phyloP scores from a whole-genome alignment of 2,113 vertebrate species.

The Callipepla californica region DNA sequence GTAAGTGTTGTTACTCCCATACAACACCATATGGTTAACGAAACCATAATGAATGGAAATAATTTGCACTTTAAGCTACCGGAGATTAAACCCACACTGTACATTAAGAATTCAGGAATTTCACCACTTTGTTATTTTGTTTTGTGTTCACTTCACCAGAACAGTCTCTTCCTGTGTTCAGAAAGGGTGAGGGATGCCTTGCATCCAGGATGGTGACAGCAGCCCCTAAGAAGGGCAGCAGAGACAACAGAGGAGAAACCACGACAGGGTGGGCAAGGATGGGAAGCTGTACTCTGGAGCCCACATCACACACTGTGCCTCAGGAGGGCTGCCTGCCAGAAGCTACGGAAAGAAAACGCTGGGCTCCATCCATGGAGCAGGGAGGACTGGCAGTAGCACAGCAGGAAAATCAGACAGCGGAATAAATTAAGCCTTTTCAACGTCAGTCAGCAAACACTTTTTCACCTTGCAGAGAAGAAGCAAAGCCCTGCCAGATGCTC shows the following conservation, averaged over 20 bases:
- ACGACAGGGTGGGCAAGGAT: background rate
- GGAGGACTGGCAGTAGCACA: background rate
- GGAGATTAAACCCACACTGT: background rate
- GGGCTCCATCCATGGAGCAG: background rate
- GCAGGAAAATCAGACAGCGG: background rate
- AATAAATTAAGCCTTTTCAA: slow-evolving; percentile 14
- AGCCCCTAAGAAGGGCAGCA: background rate
- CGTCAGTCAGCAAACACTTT: background rate
- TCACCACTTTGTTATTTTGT: background rate
- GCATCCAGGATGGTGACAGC: background rate
- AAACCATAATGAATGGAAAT: background rate
- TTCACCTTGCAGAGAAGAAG: background rate
- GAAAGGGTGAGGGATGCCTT: background rate
- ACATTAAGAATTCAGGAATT: background rate
- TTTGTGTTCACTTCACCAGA: background rate
- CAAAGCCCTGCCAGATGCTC: background rate
- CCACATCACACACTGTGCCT: background rate
- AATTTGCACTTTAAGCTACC: background rate
- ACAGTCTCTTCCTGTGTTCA: background rate
- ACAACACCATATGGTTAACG: background rate
- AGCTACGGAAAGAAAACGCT: background rate
- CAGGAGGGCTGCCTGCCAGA: background rate
- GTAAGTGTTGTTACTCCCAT: background rate
- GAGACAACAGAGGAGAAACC: background rate
- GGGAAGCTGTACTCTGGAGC: background rate